Percentiles rank a stretch among this genome's conserved stretches.
Evolutionary conservation across 2,888 invertebrate species (phyloP).

Genomic region (Conistra vaccinii): DNA sequence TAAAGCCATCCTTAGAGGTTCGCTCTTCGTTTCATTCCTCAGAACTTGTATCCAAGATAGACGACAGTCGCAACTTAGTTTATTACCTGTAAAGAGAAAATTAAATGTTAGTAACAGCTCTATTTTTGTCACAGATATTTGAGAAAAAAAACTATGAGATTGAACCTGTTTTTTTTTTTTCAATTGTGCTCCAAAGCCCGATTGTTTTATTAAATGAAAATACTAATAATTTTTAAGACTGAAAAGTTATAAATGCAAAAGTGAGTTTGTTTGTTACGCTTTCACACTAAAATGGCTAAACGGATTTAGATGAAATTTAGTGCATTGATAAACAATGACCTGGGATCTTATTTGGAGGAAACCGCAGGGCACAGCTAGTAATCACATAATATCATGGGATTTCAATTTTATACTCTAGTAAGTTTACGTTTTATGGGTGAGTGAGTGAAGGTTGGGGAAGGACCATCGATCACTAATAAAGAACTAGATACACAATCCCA

Average conservation of each 20-base stretch:
- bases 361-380: background rate
- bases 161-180: constrained; percentile 26
- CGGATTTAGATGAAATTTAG: too few relatives aligned
- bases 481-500: too few relatives aligned
- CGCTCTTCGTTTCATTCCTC: constrained; percentile 94
- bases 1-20: constrained; percentile 92
- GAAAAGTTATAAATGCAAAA: background rate
- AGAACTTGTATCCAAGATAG: constrained; percentile 94
- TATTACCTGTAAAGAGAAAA: constrained; percentile 92
- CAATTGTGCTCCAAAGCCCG: constrained; percentile 38
- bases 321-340: too few relatives aligned
- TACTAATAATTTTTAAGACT: constrained; percentile 43
- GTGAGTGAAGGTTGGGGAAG: constrained; percentile 20
- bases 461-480: too few relatives aligned
- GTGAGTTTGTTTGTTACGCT: too few relatives aligned
- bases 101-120: background rate
- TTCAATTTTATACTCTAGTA: constrained; percentile 53
- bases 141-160: background rate
- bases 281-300: too few relatives aligned
- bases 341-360: too few relatives aligned
- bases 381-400: constrained; percentile 62
- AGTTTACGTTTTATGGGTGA: constrained; percentile 36
- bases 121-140: background rate
- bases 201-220: constrained; percentile 41
- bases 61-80: constrained; percentile 95